Evolutionary conservation across 2,797 vertebrate genomes (phyloP).

Genomic region (Eulemur rubriventer): DNA sequence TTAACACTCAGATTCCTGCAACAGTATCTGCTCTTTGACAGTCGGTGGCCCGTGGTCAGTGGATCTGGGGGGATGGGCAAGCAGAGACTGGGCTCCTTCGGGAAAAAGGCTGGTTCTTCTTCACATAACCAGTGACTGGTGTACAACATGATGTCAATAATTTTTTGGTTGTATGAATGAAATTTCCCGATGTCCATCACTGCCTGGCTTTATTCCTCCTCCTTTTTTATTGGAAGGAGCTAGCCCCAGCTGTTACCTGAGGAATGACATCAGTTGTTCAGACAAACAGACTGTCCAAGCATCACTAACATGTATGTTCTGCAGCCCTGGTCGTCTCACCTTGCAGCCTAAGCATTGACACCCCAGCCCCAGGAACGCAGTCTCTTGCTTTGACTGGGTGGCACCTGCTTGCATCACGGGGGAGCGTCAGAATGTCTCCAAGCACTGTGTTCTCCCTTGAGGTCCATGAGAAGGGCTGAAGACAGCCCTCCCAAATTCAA

Average conservation of each 20-base stretch:
- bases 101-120: neutral
- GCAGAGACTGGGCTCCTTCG: neutral
- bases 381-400: neutral
- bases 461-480: neutral
- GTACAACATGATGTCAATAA: no score
- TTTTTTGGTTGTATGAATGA: neutral
- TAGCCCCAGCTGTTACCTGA: neutral
- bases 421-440: neutral
- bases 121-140: neutral
- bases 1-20: neutral
- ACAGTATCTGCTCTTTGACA: neutral
- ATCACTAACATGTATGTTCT: neutral
- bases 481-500: neutral
- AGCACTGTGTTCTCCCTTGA: neutral
- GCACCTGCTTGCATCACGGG: neutral
- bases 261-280: neutral
- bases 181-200: neutral
- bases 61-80: neutral
- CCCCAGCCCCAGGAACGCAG: no score
- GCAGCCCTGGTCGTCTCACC: rapidly evolving
- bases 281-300: neutral
- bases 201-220: neutral
- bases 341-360: no score
- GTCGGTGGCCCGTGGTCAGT: neutral
- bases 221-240: neutral